phyloP scores from a whole-genome alignment of 1,140 invertebrate genomes.

The Ladona fulva region DNA sequence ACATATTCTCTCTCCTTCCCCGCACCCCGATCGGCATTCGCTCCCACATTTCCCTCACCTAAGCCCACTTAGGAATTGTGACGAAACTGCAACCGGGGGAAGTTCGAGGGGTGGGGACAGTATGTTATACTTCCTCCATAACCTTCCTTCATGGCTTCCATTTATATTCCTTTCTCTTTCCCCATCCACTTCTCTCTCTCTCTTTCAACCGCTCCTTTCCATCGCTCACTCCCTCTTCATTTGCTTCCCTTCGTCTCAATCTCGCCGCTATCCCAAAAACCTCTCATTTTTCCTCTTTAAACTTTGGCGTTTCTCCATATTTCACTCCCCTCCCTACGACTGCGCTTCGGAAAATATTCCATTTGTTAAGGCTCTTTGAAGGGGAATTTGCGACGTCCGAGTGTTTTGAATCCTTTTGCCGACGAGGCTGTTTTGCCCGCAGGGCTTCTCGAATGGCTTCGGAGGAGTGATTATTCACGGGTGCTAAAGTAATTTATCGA shows the following conservation, averaged over 20 bases:
- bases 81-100: neutral
- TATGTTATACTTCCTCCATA: slow-evolving; percentile 7
- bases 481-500: too few species aligned
- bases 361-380: too few species aligned
- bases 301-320: neutral
- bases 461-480: too few species aligned
- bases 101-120: neutral
- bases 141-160: neutral
- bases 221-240: slow-evolving; percentile 5
- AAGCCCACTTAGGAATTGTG: slow-evolving; percentile 8
- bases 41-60: neutral
- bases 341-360: too few species aligned
- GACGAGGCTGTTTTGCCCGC: too few species aligned
- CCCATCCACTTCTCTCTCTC: neutral
- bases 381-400: too few species aligned
- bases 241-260: neutral
- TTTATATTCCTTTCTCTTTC: neutral
- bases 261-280: neutral
- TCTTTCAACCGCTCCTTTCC: neutral
- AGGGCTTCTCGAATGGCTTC: too few species aligned
- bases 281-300: neutral
- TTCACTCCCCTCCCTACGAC: too few species aligned
- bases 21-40: neutral
- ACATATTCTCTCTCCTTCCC: neutral
- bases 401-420: too few species aligned